phyloP scores from a whole-genome alignment of 2,113 vertebrate species.

The Macquaria australasica region DNA sequence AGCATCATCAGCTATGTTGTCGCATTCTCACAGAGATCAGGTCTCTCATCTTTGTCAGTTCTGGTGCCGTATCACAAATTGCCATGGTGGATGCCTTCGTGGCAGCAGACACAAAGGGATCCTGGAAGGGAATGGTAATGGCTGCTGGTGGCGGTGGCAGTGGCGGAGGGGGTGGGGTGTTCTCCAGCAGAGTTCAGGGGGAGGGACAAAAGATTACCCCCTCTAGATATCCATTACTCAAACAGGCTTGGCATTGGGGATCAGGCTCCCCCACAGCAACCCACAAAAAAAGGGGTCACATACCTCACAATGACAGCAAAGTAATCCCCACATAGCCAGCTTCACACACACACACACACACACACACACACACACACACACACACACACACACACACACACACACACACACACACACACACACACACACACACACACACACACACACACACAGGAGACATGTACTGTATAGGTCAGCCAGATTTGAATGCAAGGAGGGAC shows the following conservation, averaged over 20 bases:
- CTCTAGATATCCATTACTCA: conserved; percentile 66
- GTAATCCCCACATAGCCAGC: conserved; percentile 42
- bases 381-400: conserved; percentile 6
- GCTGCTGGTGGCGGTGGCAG: conserved; percentile 37
- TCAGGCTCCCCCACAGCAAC: conserved; percentile 38
- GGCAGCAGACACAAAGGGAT: conserved; percentile 72
- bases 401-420: no score
- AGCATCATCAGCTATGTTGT: background rate
- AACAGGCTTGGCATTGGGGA: conserved; percentile 34
- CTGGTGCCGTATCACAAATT: conserved; percentile 31
- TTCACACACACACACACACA: background rate
- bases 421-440: no score
- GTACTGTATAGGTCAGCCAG: conserved; percentile 21
- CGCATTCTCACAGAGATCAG: conserved; percentile 24
- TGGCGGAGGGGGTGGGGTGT: conserved; percentile 55
- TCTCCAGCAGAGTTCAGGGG: conserved; percentile 48
- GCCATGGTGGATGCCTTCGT: conserved; percentile 29
- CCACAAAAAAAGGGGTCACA: conserved; percentile 63
- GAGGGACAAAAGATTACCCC: conserved; percentile 65
- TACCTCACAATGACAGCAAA: conserved; percentile 53
- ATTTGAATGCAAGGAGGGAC: conserved; percentile 16
- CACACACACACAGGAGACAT: background rate
- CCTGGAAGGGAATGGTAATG: conserved; percentile 39
- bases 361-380: background rate
- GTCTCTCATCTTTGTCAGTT: conserved; percentile 10